Percentiles rank a stretch among this genome's conserved stretches.
These are phyloP conservation scores for Anodontia alba DNA, from an alignment of 2,888 invertebrate species.

Conservation along the genomic window DNA sequence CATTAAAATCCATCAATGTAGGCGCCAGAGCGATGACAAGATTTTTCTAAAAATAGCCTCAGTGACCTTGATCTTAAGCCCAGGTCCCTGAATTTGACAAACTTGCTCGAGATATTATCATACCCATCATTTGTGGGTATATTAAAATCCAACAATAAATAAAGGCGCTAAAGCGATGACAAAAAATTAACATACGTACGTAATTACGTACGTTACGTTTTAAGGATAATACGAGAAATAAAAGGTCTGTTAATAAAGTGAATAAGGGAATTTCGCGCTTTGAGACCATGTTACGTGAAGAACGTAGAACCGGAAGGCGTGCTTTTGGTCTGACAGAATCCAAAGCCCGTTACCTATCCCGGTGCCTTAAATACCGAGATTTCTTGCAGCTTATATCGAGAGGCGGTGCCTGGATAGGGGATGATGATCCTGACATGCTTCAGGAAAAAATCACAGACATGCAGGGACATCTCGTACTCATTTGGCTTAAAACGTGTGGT, in stretches of 20 bases:
- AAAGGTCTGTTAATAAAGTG: slow-evolving; percentile 13
- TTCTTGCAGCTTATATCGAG: slow-evolving; percentile 16
- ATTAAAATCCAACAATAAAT: no score
- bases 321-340: slow-evolving; percentile 11
- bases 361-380: not conserved
- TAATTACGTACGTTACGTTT: not conserved
- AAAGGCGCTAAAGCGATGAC: no score
- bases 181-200: not conserved
- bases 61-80: no score
- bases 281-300: not conserved
- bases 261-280: slow-evolving; percentile 7
- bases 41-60: no score
- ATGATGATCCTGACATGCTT: not conserved
- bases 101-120: no score
- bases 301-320: not conserved
- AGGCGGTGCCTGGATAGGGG: slow-evolving; percentile 12
- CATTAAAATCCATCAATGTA: no score
- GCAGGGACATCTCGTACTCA: not conserved
- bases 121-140: no score
- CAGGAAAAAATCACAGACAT: not conserved
- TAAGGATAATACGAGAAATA: not conserved
- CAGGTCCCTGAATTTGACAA: no score
- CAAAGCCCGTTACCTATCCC: slow-evolving; percentile 1
- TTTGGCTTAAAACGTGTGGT: slow-evolving; percentile 19
- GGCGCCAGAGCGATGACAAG: no score